phyloP scores from a whole-genome alignment of 2,888 invertebrate species.

The Molorchus minor region DNA sequence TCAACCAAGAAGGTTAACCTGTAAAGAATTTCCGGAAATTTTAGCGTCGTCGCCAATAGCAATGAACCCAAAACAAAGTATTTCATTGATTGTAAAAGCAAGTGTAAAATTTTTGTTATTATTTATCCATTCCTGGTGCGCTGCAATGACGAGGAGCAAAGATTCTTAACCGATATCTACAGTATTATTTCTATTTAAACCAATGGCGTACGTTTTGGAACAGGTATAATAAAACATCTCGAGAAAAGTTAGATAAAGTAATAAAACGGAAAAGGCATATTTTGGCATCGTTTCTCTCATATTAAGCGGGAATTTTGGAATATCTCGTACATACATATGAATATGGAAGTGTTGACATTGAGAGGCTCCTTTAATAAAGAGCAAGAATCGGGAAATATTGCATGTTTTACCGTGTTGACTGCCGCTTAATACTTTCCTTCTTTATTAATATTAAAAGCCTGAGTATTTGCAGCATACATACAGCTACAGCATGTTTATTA shows the following conservation, averaged over 20 bases:
- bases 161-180: too few relatives aligned
- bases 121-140: too few relatives aligned
- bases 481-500: slow-evolving; percentile 43
- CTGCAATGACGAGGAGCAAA: too few relatives aligned
- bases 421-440: slow-evolving; percentile 56
- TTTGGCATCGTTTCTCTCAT: background rate
- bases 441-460: slow-evolving; percentile 59
- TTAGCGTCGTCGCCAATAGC: too few relatives aligned
- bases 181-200: background rate
- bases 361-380: slow-evolving; percentile 52
- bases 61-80: too few relatives aligned
- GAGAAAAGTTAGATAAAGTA: background rate
- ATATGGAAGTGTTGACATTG: slow-evolving; percentile 24
- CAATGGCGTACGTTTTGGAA: background rate
- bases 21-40: too few relatives aligned
- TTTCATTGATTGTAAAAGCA: too few relatives aligned
- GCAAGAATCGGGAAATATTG: slow-evolving; percentile 55
- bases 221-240: background rate
- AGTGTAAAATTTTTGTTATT: too few relatives aligned
- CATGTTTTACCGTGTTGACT: slow-evolving; percentile 52
- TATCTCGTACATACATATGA: slow-evolving; percentile 8
- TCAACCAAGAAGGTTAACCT: too few relatives aligned
- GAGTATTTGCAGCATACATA: slow-evolving; percentile 55
- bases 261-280: background rate
- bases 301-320: background rate